These are phyloP conservation scores for Hydra vulgaris DNA, from an alignment of 30 jellyfish, hydroid and myxozoan genomes.

Conservation along the genomic window DNA sequence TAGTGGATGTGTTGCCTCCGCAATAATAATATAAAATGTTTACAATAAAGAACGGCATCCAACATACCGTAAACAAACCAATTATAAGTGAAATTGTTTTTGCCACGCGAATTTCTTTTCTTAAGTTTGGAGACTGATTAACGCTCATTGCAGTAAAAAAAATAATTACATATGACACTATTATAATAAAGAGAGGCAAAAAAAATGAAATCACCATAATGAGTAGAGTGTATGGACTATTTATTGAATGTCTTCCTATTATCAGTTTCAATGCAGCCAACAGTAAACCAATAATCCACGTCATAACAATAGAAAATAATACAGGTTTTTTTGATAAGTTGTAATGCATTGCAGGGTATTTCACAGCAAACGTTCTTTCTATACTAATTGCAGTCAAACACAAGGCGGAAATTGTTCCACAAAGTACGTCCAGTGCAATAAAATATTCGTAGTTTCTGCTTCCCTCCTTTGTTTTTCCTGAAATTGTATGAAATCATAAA, in stretches of 20 bases:
- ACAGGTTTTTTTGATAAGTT: constrained; percentile 64
- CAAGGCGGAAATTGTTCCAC: constrained; percentile 56
- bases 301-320: constrained; percentile 33
- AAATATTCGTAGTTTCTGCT: not conserved
- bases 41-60: constrained; percentile 78
- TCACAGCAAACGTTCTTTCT: constrained; percentile 68
- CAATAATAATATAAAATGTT: constrained; percentile 45
- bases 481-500: no score
- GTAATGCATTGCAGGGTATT: constrained; percentile 64
- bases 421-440: constrained; percentile 41
- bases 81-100: constrained; percentile 63
- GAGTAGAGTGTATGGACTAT: constrained; percentile 4
- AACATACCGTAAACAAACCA: constrained; percentile 59
- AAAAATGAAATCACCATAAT: constrained; percentile 36
- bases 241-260: not conserved
- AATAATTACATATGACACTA: constrained; percentile 42
- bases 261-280: constrained; percentile 14
- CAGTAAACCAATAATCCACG: constrained; percentile 55
- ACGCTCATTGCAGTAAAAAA: constrained; percentile 42
- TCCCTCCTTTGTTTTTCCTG: constrained; percentile 14
- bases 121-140: constrained; percentile 35
- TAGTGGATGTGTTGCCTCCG: not conserved
- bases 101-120: constrained; percentile 64
- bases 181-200: constrained; percentile 47
- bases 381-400: constrained; percentile 57